Evolutionary conservation across 2,888 invertebrate genomes (phyloP).

Genomic region (Herminia tarsipennalis): DNA sequence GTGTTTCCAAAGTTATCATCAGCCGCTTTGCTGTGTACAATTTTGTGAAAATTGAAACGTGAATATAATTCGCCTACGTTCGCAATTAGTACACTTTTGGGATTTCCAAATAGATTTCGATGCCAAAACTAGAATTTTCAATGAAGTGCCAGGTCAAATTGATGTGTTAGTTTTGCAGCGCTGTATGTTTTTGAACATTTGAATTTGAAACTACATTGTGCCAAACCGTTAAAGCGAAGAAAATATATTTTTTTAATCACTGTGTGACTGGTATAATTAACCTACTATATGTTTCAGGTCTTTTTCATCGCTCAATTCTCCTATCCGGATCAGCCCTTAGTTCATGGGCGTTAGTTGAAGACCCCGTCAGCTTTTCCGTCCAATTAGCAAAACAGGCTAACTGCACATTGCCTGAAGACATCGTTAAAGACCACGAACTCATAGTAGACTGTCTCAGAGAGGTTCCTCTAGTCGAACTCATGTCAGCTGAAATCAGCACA

Average conservation of each 20-base stretch:
- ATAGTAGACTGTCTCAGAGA: conserved; percentile 94
- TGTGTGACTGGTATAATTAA: conserved; percentile 6
- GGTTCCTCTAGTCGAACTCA: conserved; percentile 89
- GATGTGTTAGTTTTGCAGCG: too few species aligned
- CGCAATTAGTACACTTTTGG: conserved; percentile 24
- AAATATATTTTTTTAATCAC: background rate
- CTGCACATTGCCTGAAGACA: conserved; percentile 93
- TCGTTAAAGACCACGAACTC: conserved; percentile 92
- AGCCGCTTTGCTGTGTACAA: conserved; percentile 16
- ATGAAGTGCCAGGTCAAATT: too few species aligned
- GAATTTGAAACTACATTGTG: too few species aligned
- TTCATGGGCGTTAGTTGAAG: conserved; percentile 96
- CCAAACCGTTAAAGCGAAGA: too few species aligned
- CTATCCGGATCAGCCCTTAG: conserved; percentile 95
- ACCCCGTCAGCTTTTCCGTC: conserved; percentile 93
- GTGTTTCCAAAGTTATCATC: conserved; percentile 20
- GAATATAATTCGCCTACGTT: conserved; percentile 25
- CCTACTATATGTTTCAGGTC: conserved; percentile 83
- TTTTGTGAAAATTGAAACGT: conserved; percentile 23
- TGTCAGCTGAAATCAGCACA: conserved; percentile 91
- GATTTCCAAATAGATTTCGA: conserved; percentile 24
- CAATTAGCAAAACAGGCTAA: conserved; percentile 93
- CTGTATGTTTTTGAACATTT: too few species aligned
- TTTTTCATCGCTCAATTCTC: conserved; percentile 95
- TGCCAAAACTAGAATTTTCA: conserved; percentile 19